Evolutionary conservation across 2,888 invertebrate genomes (phyloP), one percentile per base, ranked within the genome.

Genomic region (Apodemia zela): DNA sequence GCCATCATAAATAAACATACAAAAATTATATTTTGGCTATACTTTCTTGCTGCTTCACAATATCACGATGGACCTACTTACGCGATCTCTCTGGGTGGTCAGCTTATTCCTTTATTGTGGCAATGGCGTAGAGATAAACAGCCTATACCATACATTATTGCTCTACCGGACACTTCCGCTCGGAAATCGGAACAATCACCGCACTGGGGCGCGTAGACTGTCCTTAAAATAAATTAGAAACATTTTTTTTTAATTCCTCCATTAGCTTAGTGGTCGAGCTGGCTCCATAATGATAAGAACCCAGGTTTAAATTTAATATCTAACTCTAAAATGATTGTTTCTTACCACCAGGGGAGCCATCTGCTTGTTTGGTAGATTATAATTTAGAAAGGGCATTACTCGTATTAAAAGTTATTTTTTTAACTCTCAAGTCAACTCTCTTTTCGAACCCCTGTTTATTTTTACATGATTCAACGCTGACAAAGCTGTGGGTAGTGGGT

Each of bases 21-120:
- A 45, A 45, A 51, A 33, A 33, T 58, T 29, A 1, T 33, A 33
- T 18, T n/a, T 25, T 13, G 15, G 13, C 66, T 59, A 73, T 70
- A 84, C 80, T 86, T 85, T 78, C 80, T 65, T 61, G 17, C 59
- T 5, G 63, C 79, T 70, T 64, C 78, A 71, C 77, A 63, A 15
- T 49, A 60, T 68, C 65, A 72, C 72, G 33, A 73, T 76, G 72
- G 76, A 80, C 76, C 79, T 80, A 80, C 80, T 77, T 67, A 75
- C 69, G 68, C 71, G 67, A 61, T 71, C 89, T 76, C 87, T 74
- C 85, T 90, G 90, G 90, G 91, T 91, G 91, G 91, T 85, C 89
- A 78, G 72, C 72, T 77, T 76, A 78, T 81, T 84, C 66, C 65
- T 65, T 51, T 58, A 75, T 54, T 42, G 45, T 62, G 25, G 21